Evolutionary conservation across 2,797 vertebrate genomes (phyloP).

Genomic region (Limosa lapponica): DNA sequence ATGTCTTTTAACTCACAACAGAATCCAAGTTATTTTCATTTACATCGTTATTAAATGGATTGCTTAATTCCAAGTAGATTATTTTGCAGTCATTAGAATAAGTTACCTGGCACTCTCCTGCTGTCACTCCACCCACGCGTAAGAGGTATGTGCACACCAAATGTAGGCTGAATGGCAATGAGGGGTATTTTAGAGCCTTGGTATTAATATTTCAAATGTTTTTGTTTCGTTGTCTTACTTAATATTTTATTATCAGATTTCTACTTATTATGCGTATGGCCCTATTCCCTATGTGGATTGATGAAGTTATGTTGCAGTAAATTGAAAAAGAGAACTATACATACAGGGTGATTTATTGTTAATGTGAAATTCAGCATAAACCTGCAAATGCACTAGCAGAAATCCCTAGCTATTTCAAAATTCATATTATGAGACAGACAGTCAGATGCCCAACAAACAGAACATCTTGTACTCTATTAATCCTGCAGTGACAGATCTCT

Average conservation of each 20-base stretch:
- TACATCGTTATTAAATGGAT: not conserved
- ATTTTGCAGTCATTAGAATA: not conserved
- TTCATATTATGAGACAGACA: constrained; percentile 75
- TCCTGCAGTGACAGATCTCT: constrained; percentile 73
- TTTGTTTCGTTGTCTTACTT: constrained; percentile 71
- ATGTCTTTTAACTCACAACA: not conserved
- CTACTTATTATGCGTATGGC: constrained; percentile 50
- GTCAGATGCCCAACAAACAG: constrained; percentile 74
- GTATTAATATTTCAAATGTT: constrained; percentile 73
- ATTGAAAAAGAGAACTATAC: constrained; percentile 73
- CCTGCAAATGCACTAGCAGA: constrained; percentile 55
- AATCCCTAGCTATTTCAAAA: constrained; percentile 76
- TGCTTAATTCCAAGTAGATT: constrained; percentile 12
- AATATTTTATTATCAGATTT: constrained; percentile 75
- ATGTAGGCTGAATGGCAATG: constrained; percentile 24
- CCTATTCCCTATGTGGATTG: constrained; percentile 21
- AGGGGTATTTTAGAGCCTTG: constrained; percentile 10
- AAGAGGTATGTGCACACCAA: not conserved
- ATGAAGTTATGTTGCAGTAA: constrained; percentile 64
- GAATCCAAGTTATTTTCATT: constrained; percentile 12
- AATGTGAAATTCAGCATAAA: constrained; percentile 73
- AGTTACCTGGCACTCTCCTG: not conserved
- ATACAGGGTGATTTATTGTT: constrained; percentile 72
- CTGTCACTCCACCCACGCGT: not conserved
- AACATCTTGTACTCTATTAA: constrained; percentile 75